Conservation (phyloP, 2,113 vertebrate genomes). For the Melanerpes aurifrons region DNA sequence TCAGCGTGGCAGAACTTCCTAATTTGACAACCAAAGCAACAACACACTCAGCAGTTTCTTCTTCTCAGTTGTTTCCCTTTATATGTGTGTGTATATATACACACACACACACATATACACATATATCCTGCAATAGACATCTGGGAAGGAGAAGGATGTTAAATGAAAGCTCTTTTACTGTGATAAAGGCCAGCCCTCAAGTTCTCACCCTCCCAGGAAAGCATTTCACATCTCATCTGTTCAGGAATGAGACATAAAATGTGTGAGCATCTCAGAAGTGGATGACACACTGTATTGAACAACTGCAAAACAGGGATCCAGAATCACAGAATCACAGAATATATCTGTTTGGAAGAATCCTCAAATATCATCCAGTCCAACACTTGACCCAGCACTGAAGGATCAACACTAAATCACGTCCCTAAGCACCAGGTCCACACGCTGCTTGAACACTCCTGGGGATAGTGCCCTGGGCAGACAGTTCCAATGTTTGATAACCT, state of each 20-base stretch:
- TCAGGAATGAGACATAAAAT: background rate
- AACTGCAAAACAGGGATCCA: background rate
- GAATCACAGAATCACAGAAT: too few species aligned
- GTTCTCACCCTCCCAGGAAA: background rate
- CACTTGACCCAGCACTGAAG: too few species aligned
- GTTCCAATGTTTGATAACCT: too few species aligned
- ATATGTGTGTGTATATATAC: background rate
- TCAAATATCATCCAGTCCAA: too few species aligned
- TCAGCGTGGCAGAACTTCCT: background rate
- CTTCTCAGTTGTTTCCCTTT: background rate
- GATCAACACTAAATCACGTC: too few species aligned
- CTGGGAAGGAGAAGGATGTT: background rate
- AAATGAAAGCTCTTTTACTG: background rate
- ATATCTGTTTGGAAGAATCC: too few species aligned
- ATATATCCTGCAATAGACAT: background rate
- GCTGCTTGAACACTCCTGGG: too few species aligned
- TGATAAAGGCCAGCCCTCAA: background rate
- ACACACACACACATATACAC: rapidly evolving
- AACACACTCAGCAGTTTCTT: background rate
- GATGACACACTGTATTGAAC: background rate
- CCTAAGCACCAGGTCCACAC: too few species aligned
- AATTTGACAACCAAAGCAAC: background rate
- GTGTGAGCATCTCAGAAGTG: background rate
- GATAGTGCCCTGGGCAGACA: too few species aligned
- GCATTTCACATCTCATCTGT: background rate